Evolutionary conservation across 2,888 invertebrate species (phyloP), one percentile per base, ranked within the genome.

Genomic region (Drepana falcataria): DNA sequence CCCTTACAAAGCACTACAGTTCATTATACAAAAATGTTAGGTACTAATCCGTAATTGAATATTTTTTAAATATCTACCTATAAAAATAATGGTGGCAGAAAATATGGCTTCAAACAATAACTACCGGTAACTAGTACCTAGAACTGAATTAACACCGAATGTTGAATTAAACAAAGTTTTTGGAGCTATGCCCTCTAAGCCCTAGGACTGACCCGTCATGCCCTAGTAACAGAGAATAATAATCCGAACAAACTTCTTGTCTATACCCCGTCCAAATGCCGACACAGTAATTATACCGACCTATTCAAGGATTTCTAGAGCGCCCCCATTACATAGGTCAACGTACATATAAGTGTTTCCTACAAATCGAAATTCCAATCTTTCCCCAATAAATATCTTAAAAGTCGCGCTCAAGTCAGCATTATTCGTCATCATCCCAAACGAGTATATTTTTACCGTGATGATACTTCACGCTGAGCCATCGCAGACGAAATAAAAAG

Each of bases 321-420:
- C 77, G 75, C 65, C 75, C 77, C 57, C 71, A 65, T 72, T 80
- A 59, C 54, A 48, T 64, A 65, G 78, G 74, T 75, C 76, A 74
- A 63, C 58, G 70, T 66, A 72, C 71, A 68, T 34, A 35, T 49
- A 34, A 40, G 51, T 59, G 65, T 59, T 64, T 68, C 65, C 62
- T 57, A 68, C 63, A 63, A 55, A 64, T 59, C 55, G 61, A 67
- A 60, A 61, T 58, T 60, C 56, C 62, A 56, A 64, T 68, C 21
- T 21, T 61, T 54, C 59, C 52, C 56, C 49, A 52, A 48, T 54
- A 47, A 40, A 40, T 40, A 35, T 51, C 4, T 34, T 2, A 34
- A 34, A 6, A 40, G 49, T 35, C 49, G 35, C 49, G 35, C 40
- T 40, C 34, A 40, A 51, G 37, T 40, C 40, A 41, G 33, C 33